phyloP scores from a whole-genome alignment of 2,797 vertebrate genomes.

The Melanotaenia parkinsoni region DNA sequence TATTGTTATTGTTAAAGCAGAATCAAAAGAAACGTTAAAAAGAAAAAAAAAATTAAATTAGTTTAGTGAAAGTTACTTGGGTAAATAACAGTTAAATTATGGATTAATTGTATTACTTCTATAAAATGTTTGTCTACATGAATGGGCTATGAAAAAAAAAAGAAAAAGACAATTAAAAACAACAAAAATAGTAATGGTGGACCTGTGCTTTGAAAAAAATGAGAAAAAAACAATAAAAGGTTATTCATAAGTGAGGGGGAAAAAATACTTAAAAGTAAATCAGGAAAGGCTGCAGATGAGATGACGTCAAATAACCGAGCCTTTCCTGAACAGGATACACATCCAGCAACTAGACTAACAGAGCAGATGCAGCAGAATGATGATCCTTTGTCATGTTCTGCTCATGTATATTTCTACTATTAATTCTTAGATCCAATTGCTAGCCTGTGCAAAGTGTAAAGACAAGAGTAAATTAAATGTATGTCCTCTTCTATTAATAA shows the following conservation, averaged over 20 bases:
- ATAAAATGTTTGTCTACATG: neutral
- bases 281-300: slow-evolving; percentile 9
- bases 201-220: too few relatives aligned
- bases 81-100: neutral
- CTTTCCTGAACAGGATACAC: slow-evolving; percentile 13
- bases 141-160: neutral
- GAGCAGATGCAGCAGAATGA: neutral
- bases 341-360: neutral
- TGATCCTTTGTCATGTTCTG: neutral
- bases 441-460: slow-evolving; percentile 6
- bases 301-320: slow-evolving; percentile 31
- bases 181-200: neutral
- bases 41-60: neutral
- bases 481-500: slow-evolving; percentile 24
- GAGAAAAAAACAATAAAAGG: neutral
- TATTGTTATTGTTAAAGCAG: neutral
- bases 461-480: slow-evolving; percentile 12
- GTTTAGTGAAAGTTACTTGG: neutral
- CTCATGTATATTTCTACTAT: neutral
- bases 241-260: neutral
- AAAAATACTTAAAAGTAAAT: neutral
- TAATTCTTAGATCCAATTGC: slow-evolving; percentile 1
- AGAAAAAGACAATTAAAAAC: neutral
- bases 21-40: neutral
- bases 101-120: neutral